Evolutionary conservation across 2,797 vertebrate genomes (phyloP).

Genomic region (Danionella dracula): DNA sequence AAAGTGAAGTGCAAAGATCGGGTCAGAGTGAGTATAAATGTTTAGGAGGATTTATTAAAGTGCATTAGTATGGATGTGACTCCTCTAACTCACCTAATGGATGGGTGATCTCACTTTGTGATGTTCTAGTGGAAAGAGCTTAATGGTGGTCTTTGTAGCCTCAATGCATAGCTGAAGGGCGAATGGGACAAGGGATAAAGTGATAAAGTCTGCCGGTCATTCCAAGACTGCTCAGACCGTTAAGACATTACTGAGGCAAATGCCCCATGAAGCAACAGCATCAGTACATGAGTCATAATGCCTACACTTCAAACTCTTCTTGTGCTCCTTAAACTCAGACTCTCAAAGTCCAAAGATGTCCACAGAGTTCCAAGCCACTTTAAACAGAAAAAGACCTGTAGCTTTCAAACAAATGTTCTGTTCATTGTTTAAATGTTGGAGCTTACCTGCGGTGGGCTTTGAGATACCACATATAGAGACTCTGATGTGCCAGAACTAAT

Average conservation of each 20-base stretch:
- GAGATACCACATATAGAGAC: too few relatives aligned
- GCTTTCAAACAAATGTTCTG: too few relatives aligned
- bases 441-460: too few relatives aligned
- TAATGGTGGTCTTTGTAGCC: slow-evolving; percentile 31
- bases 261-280: slow-evolving; percentile 55
- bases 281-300: slow-evolving; percentile 54
- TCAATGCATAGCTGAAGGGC: slow-evolving; percentile 17
- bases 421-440: too few relatives aligned
- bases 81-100: not conserved
- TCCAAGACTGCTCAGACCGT: slow-evolving; percentile 56
- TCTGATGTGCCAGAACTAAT: too few relatives aligned
- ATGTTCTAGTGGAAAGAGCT: slow-evolving; percentile 40
- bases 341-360: too few relatives aligned
- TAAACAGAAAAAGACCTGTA: too few relatives aligned
- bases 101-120: not conserved
- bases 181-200: slow-evolving; percentile 49
- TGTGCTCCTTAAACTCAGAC: too few relatives aligned
- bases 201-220: slow-evolving; percentile 52
- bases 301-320: slow-evolving; percentile 30
- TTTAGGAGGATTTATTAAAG: slow-evolving; percentile 2
- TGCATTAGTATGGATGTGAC: slow-evolving; percentile 2
- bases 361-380: too few relatives aligned
- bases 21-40: not conserved
- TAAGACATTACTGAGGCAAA: slow-evolving; percentile 65
- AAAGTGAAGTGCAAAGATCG: too few relatives aligned